Base-by-base conservation (phyloP, 2,888 invertebrate genomes). In the Melolontha melolontha region DNA sequence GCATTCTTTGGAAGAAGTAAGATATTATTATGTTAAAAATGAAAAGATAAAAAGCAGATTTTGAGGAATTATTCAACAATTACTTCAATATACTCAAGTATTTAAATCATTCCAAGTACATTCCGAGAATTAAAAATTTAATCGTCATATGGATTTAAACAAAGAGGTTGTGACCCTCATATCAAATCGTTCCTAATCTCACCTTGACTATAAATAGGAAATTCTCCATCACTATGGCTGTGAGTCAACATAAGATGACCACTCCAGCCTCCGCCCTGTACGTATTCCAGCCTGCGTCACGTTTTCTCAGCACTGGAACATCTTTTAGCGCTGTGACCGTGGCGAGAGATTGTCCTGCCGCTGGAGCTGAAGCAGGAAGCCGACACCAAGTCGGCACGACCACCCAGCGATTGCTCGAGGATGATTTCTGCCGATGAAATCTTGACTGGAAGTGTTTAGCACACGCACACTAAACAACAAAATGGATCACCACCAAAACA, bases 191-290 rank as follows among this genome's bases (percentile, higher is more conserved):
- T 42, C 40, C 52, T 66, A 69, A 65, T 66, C 75, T 81, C 87
- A 93, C 92, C 92, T 91, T 89, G 89, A 77, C 89, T 86, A 84
- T 92, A 92, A 84, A 92, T 89, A 79, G 93, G 93, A 85, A 93
- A 93, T 85, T 93, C 93, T 80, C 93, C 92, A 82, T 93, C 93
- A 83, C 93, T 93, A 85, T 92, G 91, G 82, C 93, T 93, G 86
- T 93, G 93, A 75, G 92, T 93, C 82, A 93, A 87, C 90, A 93
- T 92, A 82, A 76, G 76, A 77, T 76, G 74, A 72, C 73, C 75
- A 72, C 73, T 71, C 72, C 72, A 72, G 65, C 69, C 62, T 16
- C 69, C 65, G 59, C 62, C 65, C 54, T 55, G 51, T 12, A 62
- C 41, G 90, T 88, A 83, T 88, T 89, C 80, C 79, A 77, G 71